Base-by-base conservation (phyloP, 2,888 invertebrate genomes). In the Meiosimyza platycephala region DNA sequence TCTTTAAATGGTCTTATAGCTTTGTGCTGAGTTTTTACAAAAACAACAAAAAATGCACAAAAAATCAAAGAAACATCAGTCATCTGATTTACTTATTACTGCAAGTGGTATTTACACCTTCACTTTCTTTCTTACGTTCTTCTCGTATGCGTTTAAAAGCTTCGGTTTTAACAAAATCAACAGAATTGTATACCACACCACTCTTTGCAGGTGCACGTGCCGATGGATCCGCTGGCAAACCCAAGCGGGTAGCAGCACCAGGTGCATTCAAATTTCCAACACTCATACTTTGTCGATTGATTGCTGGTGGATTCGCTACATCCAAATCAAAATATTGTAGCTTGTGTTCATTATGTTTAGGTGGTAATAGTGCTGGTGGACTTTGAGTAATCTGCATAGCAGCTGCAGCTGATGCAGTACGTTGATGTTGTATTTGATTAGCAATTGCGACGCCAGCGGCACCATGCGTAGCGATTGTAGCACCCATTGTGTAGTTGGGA, bases 161-260 rank as follows among this genome's bases (percentile, higher is more conserved):
- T 85, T 95, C 93, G 0, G 97, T 98, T 89, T 96, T 97, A 68
- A 95, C 89, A 88, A 97, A 97, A 88, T 98, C 97, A 0, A 98
- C 96, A 1, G 94, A 95, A 85, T 96, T 95, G 87, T 97, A 97
- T 11, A 95, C 95, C 0, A 93, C 89, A 70, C 85, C 81, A 76
- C 88, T 88, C 76, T 86, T 87, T 52, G 86, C 85, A 40, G 40
- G 40, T n/a, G 86, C 85, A 72, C 88, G 87, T 16, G 86, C 83
- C 16, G 87, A 86, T 57, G 87, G 84, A 73, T 86, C 84, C 1
- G 86, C 82, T 0, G 87, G 83, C 6, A 85, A 73, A 16, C 73
- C 77, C 13, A 76, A 74, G 28, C 76, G 54, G 77, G 78, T 76
- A 75, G 74, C 80, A 80, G 11, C 80, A 75, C 2, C 79, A 5